Percentiles rank a stretch among this genome's conserved stretches.
These are phyloP conservation scores for Pterocles orientalis DNA, from an alignment of 2,113 vertebrate genomes.

Conservation along the genomic window DNA sequence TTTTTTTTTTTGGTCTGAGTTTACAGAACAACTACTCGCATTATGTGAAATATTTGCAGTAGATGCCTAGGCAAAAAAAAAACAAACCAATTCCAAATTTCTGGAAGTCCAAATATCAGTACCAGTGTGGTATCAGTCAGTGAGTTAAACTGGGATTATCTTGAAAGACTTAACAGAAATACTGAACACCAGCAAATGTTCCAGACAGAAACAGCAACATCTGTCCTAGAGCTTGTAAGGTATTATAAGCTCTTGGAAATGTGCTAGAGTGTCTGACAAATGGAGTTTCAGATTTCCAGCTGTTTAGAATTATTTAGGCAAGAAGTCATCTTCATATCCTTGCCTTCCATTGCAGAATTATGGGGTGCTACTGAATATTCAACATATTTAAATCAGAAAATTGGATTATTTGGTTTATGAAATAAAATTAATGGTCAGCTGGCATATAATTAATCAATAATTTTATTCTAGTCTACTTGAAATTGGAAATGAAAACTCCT, in stretches of 20 bases:
- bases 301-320: neutral
- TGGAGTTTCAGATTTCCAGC: neutral
- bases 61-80: neutral
- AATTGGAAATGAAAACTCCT: neutral
- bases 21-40: neutral
- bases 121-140: neutral
- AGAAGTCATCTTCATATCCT: neutral
- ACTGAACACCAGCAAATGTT: neutral
- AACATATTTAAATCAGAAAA: neutral
- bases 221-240: neutral
- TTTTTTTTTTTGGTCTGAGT: neutral
- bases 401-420: neutral
- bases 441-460: neutral
- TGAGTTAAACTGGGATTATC: neutral
- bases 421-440: conserved; percentile 4
- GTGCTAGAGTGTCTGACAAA: neutral
- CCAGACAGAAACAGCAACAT: neutral
- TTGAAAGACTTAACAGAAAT: neutral
- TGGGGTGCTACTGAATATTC: neutral
- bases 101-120: neutral
- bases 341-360: neutral
- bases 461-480: neutral
- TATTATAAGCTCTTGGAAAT: neutral
- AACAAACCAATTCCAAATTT: neutral
- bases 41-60: neutral